Evolutionary conservation across 2,888 invertebrate species (phyloP).

Genomic region (Athripsodes cinereus): DNA sequence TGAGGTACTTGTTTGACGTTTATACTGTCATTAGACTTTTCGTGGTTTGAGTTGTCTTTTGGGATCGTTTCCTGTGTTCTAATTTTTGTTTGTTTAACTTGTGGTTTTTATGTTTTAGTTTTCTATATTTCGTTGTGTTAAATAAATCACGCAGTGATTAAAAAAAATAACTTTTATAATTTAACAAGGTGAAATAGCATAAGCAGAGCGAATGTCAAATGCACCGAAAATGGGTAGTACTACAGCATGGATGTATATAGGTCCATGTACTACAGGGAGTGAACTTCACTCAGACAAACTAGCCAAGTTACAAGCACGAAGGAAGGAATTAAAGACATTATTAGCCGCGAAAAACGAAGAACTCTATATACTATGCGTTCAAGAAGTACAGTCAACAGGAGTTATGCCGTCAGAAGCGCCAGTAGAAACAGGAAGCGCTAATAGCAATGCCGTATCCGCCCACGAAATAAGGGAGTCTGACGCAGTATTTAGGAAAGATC

Average conservation of each 20-base stretch:
- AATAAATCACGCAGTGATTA: no score
- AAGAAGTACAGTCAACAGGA: conserved; percentile 53
- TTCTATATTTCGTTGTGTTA: no score
- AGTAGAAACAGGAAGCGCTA: conserved; percentile 35
- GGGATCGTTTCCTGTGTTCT: no score
- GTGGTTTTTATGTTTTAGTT: no score
- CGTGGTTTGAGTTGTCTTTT: no score
- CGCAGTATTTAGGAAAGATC: neutral
- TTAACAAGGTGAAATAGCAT: no score
- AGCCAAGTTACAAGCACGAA: conserved; percentile 54
- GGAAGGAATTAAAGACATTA: conserved; percentile 72
- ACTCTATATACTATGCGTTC: conserved; percentile 67
- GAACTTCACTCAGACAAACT: conserved; percentile 50
- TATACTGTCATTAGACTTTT: no score
- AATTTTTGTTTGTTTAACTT: no score
- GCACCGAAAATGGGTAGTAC: conserved; percentile 35
- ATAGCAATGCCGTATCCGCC: conserved; percentile 31
- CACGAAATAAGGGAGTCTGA: neutral
- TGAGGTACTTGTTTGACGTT: no score
- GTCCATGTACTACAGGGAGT: conserved; percentile 50
- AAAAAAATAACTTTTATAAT: no score
- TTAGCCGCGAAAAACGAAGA: conserved; percentile 67
- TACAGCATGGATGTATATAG: no score
- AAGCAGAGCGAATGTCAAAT: neutral
- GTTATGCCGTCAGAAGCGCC: conserved; percentile 73